Base-by-base conservation (phyloP, 92 coral and sea anemone genomes). In the Zoanthus gigantus region DNA sequence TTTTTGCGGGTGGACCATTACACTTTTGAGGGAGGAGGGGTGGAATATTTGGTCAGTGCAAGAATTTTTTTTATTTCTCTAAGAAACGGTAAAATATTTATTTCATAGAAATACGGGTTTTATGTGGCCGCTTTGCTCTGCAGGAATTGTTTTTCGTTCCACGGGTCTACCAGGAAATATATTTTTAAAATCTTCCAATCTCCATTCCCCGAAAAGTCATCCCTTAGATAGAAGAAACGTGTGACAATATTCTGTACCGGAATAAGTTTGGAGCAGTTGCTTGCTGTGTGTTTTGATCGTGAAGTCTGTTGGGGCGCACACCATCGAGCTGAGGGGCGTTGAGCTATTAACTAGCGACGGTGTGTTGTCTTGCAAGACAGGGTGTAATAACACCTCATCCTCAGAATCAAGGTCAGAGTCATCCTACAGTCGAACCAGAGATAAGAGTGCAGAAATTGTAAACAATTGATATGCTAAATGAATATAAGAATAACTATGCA, bases 371-470 rank as follows among this genome's bases (percentile, higher is more conserved):
- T 18, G 10, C 11, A 63, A 63, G 9, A 63, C 69, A 63, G 69
- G 69, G 9, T n/a, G 32, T 63, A n/a, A 63, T 18, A 63, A 18
- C 30, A 63, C 32, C 30, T n/a, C 69, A 63, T 63, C 69, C 9
- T 17, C 69, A 63, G 69, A 63, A 63, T 63, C 69, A 63, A 63
- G 69, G 29, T 63, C 69, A 18, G 69, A 63, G 69, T 63, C 69
- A 63, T 63, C 69, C 69, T 63, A 63, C 29, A 63, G 69, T 18
- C 0, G 0, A 63, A 63, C 32, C 17, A 63, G 0, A 63, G 69
- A 63, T 63, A 63, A 63, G 32, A 63, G 69, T 63, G 29, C 69
- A 63, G 29, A 63, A 63, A 63, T 17, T 30, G 32, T 63, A 63
- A 63, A n/a, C 69, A 6, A 63, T 63, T 63, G 8, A n/a, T 63